These are phyloP conservation scores for Cartodere bifasciata DNA, from an alignment of 2,888 invertebrate species.

Conservation along the genomic window DNA sequence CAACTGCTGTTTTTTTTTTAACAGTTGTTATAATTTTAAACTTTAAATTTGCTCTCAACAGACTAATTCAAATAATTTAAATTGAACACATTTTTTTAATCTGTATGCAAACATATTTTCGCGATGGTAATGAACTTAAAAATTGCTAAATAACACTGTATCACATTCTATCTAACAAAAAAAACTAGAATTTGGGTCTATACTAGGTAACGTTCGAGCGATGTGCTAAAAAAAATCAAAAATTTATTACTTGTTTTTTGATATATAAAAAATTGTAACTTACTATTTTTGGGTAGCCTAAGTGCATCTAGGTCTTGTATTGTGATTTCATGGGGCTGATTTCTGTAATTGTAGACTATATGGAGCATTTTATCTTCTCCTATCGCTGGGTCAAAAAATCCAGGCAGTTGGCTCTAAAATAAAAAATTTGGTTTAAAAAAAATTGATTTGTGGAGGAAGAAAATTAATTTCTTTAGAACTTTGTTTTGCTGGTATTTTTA, in stretches of 20 bases:
- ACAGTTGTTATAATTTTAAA: no score
- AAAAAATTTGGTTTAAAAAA: slow-evolving; percentile 14
- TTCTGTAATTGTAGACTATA: slow-evolving; percentile 76
- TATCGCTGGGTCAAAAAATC: slow-evolving; percentile 92
- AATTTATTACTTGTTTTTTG: slow-evolving; percentile 3
- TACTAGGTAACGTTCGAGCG: slow-evolving; percentile 29
- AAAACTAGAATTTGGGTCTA: background rate
- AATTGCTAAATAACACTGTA: no score
- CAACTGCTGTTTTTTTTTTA: no score
- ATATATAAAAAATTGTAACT: slow-evolving; percentile 24
- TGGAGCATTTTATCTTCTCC: slow-evolving; percentile 83
- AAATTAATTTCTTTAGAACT: background rate
- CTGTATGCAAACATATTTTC: no score
- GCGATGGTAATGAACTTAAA: no score
- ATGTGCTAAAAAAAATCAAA: slow-evolving; percentile 28
- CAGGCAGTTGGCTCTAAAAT: slow-evolving; percentile 81
- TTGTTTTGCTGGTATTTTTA: slow-evolving; percentile 1
- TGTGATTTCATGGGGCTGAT: slow-evolving; percentile 64
- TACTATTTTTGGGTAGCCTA: slow-evolving; percentile 63
- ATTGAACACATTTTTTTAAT: no score
- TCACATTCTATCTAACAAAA: no score
- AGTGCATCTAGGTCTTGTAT: slow-evolving; percentile 70
- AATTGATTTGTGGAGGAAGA: background rate
- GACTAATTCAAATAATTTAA: no score
- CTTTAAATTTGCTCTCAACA: no score